Base-by-base conservation (phyloP, 2,888 invertebrate species). In the Timema podura region DNA sequence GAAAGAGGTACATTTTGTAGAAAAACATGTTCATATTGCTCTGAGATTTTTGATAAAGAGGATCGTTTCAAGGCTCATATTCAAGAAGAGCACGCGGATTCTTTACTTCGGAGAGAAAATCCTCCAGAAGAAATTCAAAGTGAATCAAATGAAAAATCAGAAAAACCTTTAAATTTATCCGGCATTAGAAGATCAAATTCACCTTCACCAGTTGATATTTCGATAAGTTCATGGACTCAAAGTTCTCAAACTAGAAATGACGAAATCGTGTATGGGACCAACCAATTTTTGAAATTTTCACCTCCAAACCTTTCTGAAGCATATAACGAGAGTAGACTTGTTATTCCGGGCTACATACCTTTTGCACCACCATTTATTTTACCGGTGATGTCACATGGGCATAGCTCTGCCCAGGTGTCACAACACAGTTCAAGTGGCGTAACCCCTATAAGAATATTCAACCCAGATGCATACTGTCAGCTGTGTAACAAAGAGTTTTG, bases 401-500 rank as follows among this genome's bases (percentile, higher is more conserved):
- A 68, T 44, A 48, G 66, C 9, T 30, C 30, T 30, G 30, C 68
- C 30, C 30, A 30, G 30, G 30, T 30, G 30, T 30, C 30, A 30
- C 30, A 30, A 30, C 30, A 30, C 30, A 30, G 30, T 30, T 30
- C 44, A 30, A 16, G 54, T 8, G 30, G 45, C 15, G 59, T 48
- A 44, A 48, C 77, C 6, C 76, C 77, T 0, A 75, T 77, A 66
- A 76, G 94, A 77, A 96, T 97, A 78, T 97, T 97, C 81, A 97
- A 98, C 82, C 95, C 93, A 2, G 98, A 98, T 82, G 96, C 97
- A 16, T 98, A 95, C 82, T 98, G 98, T 82, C 95, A 96, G 80
- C 87, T 97, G 72, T 98, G 98, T 86, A 96, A 97, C 84, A 96
- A 97, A 80, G 98, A 98, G 83, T 98, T 98, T 82, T 98, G 98